These are phyloP conservation scores for Hassar affinis DNA, from an alignment of 2,113 vertebrate genomes.

Conservation along the genomic window DNA sequence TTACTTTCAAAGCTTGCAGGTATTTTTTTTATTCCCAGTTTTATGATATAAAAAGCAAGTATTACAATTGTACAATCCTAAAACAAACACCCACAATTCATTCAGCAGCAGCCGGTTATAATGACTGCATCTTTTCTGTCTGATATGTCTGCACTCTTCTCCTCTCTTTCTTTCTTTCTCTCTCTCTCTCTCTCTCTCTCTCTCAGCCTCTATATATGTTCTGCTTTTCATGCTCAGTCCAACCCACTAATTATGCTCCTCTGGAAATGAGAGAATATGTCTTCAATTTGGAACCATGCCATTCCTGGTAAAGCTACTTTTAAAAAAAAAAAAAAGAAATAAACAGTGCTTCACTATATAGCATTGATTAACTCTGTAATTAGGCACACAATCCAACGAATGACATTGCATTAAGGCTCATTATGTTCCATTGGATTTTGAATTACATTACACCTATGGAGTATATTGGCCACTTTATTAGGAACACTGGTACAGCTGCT, in stretches of 20 bases:
- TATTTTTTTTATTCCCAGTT: background rate
- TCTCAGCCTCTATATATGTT: background rate
- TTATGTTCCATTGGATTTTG: no score
- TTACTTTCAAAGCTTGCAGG: background rate
- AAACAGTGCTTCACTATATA: background rate
- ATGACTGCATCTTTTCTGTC: background rate
- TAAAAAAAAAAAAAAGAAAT: no score
- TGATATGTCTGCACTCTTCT: no score
- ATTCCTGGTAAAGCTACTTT: background rate
- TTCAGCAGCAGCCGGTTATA: slow-evolving; percentile 5
- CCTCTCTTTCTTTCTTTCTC: background rate
- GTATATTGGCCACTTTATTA: background rate
- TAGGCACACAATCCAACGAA: background rate
- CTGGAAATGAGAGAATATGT: background rate
- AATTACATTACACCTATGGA: background rate
- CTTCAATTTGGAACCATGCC: background rate
- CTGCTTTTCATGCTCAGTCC: background rate
- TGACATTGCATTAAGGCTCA: background rate
- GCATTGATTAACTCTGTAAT: background rate
- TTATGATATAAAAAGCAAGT: background rate
- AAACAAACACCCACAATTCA: background rate
- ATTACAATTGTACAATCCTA: background rate
- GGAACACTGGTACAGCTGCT: background rate
- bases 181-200: background rate
- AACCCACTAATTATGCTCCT: slow-evolving; percentile 23